phyloP scores from a whole-genome alignment of 2,113 vertebrate genomes.

The Lampris megalopsis region DNA sequence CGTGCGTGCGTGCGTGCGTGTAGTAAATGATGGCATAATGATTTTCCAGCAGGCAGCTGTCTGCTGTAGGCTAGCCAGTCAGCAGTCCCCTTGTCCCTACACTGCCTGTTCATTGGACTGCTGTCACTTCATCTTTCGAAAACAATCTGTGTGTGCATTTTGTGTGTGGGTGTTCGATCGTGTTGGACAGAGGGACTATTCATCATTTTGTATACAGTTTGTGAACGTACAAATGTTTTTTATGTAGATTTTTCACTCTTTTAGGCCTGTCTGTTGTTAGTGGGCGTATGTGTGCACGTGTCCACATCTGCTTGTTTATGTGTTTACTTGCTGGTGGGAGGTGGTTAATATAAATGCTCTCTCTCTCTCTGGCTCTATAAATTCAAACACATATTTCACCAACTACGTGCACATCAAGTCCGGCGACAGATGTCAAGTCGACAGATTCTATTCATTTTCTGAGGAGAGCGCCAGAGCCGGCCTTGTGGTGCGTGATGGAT shows the following conservation, averaged over 20 bases:
- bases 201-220: not conserved
- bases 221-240: not conserved
- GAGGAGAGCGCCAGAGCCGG: no score
- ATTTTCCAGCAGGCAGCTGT: conserved; percentile 26
- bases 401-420: not conserved
- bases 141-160: not conserved
- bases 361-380: conserved; percentile 1
- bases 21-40: conserved; percentile 28
- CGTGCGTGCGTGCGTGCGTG: not conserved
- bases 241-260: not conserved
- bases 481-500: no score
- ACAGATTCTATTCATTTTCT: no score
- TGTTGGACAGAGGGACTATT: not conserved
- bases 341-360: not conserved
- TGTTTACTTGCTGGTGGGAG: not conserved
- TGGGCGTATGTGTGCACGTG: not conserved
- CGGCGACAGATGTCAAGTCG: no score
- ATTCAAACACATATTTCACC: conserved; percentile 6
- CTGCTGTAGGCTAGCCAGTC: conserved; percentile 23
- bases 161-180: not conserved
- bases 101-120: not conserved
- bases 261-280: not conserved
- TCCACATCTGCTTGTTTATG: not conserved
- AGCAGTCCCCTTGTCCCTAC: not conserved
- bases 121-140: conserved; percentile 1